Evolutionary conservation across 2,113 vertebrate species (phyloP).

Genomic region (Balaeniceps rex): DNA sequence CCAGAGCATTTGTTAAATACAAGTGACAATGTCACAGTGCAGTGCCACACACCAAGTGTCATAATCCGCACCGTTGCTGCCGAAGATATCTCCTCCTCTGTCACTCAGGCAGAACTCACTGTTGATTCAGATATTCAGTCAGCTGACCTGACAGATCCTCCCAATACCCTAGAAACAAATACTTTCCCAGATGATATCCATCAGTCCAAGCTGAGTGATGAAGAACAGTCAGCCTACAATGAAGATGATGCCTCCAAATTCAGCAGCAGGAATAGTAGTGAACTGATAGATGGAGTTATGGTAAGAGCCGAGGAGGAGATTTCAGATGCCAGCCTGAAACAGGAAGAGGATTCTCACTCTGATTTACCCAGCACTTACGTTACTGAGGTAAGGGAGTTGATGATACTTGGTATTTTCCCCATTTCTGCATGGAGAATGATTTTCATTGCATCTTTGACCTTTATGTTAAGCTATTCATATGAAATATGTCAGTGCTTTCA

Average conservation of each 20-base stretch:
- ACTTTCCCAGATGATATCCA: constrained; percentile 73
- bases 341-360: constrained; percentile 63
- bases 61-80: constrained; percentile 93
- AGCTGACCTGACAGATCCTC: constrained; percentile 68
- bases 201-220: constrained; percentile 68
- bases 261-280: constrained; percentile 70
- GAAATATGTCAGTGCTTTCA: not conserved
- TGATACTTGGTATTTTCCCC: not conserved
- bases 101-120: constrained; percentile 81
- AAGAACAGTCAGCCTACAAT: constrained; percentile 59
- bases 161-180: constrained; percentile 69
- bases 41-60: constrained; percentile 87
- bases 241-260: constrained; percentile 70
- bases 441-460: not conserved
- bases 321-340: constrained; percentile 66
- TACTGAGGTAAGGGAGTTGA: constrained; percentile 70
- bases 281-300: constrained; percentile 76
- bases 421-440: not conserved
- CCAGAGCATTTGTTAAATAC: constrained; percentile 88
- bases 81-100: constrained; percentile 81
- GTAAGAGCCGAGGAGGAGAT: constrained; percentile 69
- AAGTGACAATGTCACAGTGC: constrained; percentile 85
- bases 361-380: constrained; percentile 69
- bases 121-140: constrained; percentile 75
- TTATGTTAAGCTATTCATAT: not conserved